Conservation (phyloP, 2,888 invertebrate species). For the Linnaemya vulpina region DNA sequence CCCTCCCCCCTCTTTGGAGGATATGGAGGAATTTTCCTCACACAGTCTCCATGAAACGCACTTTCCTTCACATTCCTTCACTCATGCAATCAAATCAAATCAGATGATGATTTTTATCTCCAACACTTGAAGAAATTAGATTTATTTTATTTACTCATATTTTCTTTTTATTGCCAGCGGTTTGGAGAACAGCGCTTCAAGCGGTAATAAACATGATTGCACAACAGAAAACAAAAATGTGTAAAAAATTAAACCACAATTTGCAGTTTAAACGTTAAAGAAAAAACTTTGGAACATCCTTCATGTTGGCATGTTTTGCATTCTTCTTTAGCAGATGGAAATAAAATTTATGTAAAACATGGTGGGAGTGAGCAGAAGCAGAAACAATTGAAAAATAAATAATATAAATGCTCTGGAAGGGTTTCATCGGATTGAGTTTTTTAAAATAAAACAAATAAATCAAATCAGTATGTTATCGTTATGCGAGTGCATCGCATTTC, state of each 20-base stretch:
- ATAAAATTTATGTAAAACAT: slow-evolving; percentile 5
- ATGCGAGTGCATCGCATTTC: too few relatives aligned
- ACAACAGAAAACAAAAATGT: slow-evolving; percentile 15
- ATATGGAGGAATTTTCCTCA: neutral
- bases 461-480: too few relatives aligned
- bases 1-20: neutral
- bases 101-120: slow-evolving; percentile 65
- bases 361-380: neutral
- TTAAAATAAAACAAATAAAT: neutral
- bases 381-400: neutral
- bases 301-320: slow-evolving; percentile 40
- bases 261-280: neutral
- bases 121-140: slow-evolving; percentile 59
- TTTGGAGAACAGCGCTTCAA: slow-evolving; percentile 34
- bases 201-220: slow-evolving; percentile 19
- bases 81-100: slow-evolving; percentile 60
- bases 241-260: slow-evolving; percentile 55
- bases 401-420: neutral
- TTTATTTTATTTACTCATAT: slow-evolving; percentile 22
- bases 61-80: slow-evolving; percentile 28
- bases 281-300: neutral
- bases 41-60: slow-evolving; percentile 23
- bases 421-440: neutral
- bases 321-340: slow-evolving; percentile 5
- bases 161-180: slow-evolving; percentile 6